Percentiles rank a stretch among this genome's conserved stretches.
Evolutionary conservation across 2,113 vertebrate genomes (phyloP).

Genomic region (Chiloscyllium plagiosum): DNA sequence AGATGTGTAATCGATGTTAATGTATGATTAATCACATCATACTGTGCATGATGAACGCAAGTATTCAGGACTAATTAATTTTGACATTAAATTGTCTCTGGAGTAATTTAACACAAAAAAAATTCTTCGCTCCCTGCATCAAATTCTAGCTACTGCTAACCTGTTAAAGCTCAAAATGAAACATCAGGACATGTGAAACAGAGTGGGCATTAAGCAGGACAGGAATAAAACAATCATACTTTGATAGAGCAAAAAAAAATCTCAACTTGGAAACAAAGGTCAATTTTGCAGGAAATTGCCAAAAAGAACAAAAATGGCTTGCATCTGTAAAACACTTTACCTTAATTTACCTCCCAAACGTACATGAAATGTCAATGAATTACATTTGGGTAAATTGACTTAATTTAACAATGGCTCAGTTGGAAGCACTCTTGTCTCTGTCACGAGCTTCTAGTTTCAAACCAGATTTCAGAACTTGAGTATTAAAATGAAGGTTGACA

Average conservation of each 20-base stretch:
- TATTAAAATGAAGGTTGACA: too few species aligned
- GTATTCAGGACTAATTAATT: slow-evolving; percentile 30
- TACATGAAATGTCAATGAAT: not conserved
- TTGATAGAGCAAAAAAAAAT: not conserved
- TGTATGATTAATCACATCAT: slow-evolving; percentile 32
- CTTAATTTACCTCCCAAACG: not conserved
- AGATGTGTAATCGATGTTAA: slow-evolving; percentile 35
- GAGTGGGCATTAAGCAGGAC: not conserved
- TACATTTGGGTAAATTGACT: not conserved
- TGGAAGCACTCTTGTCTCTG: too few species aligned
- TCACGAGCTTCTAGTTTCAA: too few species aligned
- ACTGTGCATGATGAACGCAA: slow-evolving; percentile 25
- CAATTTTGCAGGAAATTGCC: not conserved
- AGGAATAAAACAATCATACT: too few species aligned
- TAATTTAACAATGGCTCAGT: too few species aligned
- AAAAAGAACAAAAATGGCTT: not conserved
- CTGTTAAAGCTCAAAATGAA: not conserved
- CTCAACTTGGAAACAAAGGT: not conserved
- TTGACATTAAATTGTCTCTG: slow-evolving; percentile 24
- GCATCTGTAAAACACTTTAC: not conserved
- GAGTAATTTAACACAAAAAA: not conserved
- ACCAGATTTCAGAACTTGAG: too few species aligned
- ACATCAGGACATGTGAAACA: not conserved
- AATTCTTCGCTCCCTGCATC: not conserved
- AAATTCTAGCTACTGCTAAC: slow-evolving; percentile 8